Conservation (phyloP, 2,113 vertebrate species). For the Thomomys bottae region DNA sequence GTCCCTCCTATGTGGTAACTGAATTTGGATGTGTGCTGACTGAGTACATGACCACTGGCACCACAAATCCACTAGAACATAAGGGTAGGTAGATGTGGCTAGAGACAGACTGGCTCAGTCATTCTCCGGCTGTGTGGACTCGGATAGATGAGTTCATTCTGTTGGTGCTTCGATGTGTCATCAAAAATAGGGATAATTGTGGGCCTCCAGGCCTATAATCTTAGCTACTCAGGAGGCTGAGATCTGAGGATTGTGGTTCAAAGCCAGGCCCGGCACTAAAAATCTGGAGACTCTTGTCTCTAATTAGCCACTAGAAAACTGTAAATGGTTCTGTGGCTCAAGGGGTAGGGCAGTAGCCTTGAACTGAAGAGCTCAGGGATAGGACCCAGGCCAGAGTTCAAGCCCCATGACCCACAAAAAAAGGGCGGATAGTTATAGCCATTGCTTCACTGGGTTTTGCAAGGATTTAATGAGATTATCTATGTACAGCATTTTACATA, state of each 20-base stretch:
- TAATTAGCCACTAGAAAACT: no score
- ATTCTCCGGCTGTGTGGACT: not conserved
- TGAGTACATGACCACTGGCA: constrained; percentile 5
- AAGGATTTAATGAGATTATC: constrained; percentile 37
- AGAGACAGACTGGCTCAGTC: constrained; percentile 14
- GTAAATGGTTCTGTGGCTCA: no score
- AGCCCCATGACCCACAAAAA: no score
- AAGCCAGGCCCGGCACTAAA: no score
- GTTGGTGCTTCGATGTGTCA: not conserved
- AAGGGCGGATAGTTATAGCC: constrained; percentile 12
- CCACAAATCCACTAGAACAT: constrained; percentile 19
- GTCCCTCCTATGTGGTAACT: not conserved
- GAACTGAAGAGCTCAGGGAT: no score
- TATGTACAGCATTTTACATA: not conserved
- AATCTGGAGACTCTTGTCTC: no score
- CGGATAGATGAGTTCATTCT: not conserved
- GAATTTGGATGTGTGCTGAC: not conserved
- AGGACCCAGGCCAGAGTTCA: no score
- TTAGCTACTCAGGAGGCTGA: no score
- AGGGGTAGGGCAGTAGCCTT: no score
- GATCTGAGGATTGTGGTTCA: no score
- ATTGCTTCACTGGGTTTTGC: not conserved
- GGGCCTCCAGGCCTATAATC: no score
- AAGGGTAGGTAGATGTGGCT: not conserved
- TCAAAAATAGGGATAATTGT: not conserved